Conservation (phyloP, 2,888 invertebrate species). For the Neoscelio sp. region DNA sequence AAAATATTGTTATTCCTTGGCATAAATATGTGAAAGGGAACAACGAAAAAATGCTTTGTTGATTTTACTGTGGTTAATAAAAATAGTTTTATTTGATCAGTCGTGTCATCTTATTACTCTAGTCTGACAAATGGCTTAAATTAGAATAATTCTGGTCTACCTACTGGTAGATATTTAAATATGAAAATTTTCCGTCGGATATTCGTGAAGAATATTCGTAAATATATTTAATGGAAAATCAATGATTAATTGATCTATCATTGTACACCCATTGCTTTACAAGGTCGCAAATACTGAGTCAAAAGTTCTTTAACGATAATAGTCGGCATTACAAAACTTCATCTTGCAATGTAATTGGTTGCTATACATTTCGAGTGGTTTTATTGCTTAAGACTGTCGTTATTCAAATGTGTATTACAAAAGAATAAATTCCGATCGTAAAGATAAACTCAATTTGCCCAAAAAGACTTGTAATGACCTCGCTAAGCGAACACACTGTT, state of each 20-base stretch:
- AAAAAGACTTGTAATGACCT: constrained; percentile 4
- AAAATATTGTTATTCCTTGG: constrained; percentile 5
- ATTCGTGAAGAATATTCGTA: no score
- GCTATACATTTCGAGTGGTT: constrained; percentile 22
- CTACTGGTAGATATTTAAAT: no score
- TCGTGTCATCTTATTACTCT: no score
- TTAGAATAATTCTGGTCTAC: no score
- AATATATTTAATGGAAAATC: constrained; percentile 33
- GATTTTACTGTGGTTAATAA: constrained; percentile 36
- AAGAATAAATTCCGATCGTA: constrained; percentile 25
- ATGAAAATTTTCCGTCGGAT: no score
- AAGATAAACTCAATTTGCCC: constrained; percentile 23
- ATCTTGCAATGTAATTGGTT: no score
- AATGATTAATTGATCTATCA: constrained; percentile 28
- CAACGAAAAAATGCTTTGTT: constrained; percentile 1
- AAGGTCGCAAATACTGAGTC: constrained; percentile 6
- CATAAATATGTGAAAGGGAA: background rate
- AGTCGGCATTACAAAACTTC: background rate
- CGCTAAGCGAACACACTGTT: constrained; percentile 13
- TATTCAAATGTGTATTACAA: constrained; percentile 16
- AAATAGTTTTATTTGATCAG: constrained; percentile 38
- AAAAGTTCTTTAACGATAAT: constrained; percentile 23
- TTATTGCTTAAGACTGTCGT: constrained; percentile 17
- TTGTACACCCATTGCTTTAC: background rate
- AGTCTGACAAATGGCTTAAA: no score